phyloP scores from a whole-genome alignment of 2,113 vertebrate genomes.

The Epinephelus cyanopodus region DNA sequence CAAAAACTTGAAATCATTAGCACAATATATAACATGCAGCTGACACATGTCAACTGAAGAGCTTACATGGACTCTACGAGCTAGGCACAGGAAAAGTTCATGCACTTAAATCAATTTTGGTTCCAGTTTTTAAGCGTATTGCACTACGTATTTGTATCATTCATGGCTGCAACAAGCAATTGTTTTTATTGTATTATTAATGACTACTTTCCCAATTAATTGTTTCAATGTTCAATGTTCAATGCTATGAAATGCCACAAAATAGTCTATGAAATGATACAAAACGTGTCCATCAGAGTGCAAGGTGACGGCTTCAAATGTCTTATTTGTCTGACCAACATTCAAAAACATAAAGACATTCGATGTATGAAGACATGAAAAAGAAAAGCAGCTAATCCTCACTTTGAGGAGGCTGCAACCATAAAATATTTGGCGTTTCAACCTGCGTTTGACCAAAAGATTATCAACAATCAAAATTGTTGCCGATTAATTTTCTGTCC shows the following conservation, averaged over 20 bases:
- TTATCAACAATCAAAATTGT: not conserved
- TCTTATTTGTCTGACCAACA: not conserved
- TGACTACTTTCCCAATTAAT: not conserved
- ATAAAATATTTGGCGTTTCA: not conserved
- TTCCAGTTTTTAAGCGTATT: not conserved
- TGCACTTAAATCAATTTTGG: not conserved
- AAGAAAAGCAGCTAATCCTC: not conserved
- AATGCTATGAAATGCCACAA: too few species aligned
- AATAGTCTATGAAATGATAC: not conserved
- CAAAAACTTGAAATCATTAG: not conserved
- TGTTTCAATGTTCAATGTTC: not conserved
- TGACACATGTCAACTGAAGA: too few species aligned
- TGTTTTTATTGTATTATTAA: not conserved
- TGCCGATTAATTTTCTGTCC: not conserved
- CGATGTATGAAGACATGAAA: not conserved
- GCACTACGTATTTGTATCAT: not conserved
- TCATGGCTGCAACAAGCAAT: not conserved
- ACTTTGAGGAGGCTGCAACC: too few species aligned
- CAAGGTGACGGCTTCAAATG: not conserved
- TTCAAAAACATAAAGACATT: not conserved
- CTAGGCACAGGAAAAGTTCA: not conserved
- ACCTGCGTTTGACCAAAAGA: not conserved
- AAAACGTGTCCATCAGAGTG: not conserved
- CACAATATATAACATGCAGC: not conserved
- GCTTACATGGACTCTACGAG: not conserved